Percentiles rank a stretch among this genome's conserved stretches.
Conservation (phyloP, 2,797 vertebrate genomes). For the Chelon labrosus region DNA sequence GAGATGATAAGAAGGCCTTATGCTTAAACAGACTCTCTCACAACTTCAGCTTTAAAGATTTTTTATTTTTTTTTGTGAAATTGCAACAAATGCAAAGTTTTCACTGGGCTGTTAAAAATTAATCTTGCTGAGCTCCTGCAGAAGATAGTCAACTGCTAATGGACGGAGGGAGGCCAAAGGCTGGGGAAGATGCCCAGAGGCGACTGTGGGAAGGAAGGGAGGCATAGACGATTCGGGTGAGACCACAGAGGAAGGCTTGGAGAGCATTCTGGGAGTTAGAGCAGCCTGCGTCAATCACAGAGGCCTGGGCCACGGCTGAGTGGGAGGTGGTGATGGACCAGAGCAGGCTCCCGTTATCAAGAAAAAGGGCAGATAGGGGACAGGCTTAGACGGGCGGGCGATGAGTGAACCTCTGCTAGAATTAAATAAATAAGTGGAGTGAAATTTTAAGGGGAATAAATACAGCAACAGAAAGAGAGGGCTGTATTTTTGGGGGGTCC, state of each 20-base stretch:
- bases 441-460: conserved; percentile 49
- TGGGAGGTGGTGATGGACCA: conserved; percentile 79
- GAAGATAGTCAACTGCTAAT: conserved; percentile 8
- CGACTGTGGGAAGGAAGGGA: conserved; percentile 33
- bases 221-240: background rate
- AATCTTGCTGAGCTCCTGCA: conserved; percentile 12
- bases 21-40: too few species aligned
- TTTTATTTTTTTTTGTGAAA: background rate
- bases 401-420: conserved; percentile 62
- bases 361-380: conserved; percentile 68
- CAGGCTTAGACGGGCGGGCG: conserved; percentile 63
- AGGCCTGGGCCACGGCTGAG: conserved; percentile 56
- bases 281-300: conserved; percentile 49
- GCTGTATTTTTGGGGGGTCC: conserved; percentile 15
- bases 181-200: background rate
- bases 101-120: conserved; percentile 8
- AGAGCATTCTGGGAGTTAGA: conserved; percentile 26
- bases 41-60: background rate
- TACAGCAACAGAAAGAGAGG: conserved; percentile 16
- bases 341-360: conserved; percentile 55
- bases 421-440: conserved; percentile 61
- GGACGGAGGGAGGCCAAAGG: conserved; percentile 1
- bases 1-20: conserved; percentile 4
- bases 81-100: background rate
- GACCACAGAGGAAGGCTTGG: conserved; percentile 6